Conservation (phyloP, 2,113 vertebrate genomes). For the Microtus oregoni region DNA sequence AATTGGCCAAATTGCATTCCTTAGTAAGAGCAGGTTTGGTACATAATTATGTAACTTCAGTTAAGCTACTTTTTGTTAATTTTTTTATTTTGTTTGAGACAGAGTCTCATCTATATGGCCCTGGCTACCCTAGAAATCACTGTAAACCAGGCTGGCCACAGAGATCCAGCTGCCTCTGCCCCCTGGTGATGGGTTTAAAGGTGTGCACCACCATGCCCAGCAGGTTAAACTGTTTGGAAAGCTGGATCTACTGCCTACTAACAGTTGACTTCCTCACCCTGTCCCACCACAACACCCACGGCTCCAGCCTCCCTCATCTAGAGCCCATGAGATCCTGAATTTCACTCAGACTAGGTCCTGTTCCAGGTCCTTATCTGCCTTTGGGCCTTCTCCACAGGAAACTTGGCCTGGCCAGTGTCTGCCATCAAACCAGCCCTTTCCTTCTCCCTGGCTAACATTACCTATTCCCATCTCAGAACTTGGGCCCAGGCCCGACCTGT, state of each 20-base stretch:
- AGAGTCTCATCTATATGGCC: not conserved
- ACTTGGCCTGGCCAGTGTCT: not conserved
- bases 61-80: not conserved
- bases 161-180: not conserved
- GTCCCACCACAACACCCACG: not conserved
- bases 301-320: not conserved
- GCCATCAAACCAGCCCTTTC: fast-evolving
- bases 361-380: not conserved
- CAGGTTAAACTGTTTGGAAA: not conserved
- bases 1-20: not conserved
- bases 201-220: not conserved
- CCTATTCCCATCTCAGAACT: too few relatives aligned
- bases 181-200: not conserved
- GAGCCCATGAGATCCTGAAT: not conserved
- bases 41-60: not conserved
- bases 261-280: not conserved
- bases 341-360: not conserved
- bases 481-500: not conserved
- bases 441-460: not conserved
- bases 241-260: not conserved
- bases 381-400: not conserved
- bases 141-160: not conserved
- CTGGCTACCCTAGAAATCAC: not conserved
- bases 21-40: not conserved
- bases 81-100: not conserved